Conservation (phyloP, 92 coral and sea anemone genomes). For the Pocillopora meandrina region DNA sequence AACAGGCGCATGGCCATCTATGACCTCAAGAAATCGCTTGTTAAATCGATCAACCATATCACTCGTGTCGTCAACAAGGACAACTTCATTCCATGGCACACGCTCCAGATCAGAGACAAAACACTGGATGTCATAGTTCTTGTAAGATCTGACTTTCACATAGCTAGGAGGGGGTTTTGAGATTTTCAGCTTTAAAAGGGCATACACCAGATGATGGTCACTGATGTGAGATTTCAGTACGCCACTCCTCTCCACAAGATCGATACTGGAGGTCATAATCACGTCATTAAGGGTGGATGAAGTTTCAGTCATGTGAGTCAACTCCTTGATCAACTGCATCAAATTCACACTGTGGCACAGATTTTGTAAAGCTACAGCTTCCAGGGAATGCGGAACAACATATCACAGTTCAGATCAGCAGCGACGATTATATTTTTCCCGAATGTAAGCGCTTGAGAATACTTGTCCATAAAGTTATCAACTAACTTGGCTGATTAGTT, state of each 20-base stretch:
- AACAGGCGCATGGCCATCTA: slow-evolving; percentile 50
- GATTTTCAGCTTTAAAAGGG: too few relatives aligned
- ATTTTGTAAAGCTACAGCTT: too few relatives aligned
- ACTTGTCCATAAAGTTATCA: slow-evolving; percentile 55
- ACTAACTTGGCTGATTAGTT: background rate
- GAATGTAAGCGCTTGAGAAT: slow-evolving; percentile 47
- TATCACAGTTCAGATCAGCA: slow-evolving; percentile 51
- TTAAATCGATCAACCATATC: slow-evolving; percentile 51
- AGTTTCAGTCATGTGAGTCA: too few relatives aligned
- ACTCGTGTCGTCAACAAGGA: slow-evolving; percentile 41
- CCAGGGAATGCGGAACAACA: background rate
- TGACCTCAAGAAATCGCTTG: slow-evolving; percentile 38
- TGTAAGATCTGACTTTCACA: too few relatives aligned
- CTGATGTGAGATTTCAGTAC: too few relatives aligned
- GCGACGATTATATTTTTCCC: slow-evolving; percentile 40
- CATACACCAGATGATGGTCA: too few relatives aligned
- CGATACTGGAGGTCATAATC: too few relatives aligned
- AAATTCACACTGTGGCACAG: background rate
- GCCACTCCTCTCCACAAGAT: too few relatives aligned
- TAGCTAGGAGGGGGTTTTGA: too few relatives aligned
- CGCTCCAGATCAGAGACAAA: slow-evolving; percentile 52
- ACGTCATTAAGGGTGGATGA: too few relatives aligned
- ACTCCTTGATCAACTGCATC: background rate
- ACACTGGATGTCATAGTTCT: slow-evolving; percentile 14
- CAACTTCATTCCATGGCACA: slow-evolving; percentile 47